A percentile compares a stretch with the other conserved stretches of the same genome.
Evolutionary conservation across 2,113 vertebrate genomes (phyloP).

Genomic region (Oreochromis spilurus): DNA sequence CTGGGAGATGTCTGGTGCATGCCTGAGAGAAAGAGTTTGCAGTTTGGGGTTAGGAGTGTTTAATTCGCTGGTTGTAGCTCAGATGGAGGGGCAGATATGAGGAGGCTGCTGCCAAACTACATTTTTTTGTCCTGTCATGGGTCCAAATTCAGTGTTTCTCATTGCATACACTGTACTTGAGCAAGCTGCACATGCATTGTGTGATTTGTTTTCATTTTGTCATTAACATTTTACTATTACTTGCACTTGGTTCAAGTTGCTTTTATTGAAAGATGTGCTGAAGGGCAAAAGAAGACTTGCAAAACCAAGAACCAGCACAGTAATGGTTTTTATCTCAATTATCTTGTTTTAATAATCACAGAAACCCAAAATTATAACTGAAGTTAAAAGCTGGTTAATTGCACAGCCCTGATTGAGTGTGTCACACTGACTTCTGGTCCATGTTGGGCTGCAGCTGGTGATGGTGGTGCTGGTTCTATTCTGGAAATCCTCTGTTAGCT

Average conservation of each 20-base stretch:
- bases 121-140: not conserved
- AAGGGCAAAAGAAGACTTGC: not conserved
- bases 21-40: not conserved
- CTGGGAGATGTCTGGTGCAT: not conserved
- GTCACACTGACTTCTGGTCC: not conserved
- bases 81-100: not conserved
- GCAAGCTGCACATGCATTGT: not conserved
- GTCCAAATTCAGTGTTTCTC: not conserved
- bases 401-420: not conserved
- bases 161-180: not conserved
- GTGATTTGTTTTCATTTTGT: not conserved
- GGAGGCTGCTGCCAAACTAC: not conserved
- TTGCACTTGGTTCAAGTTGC: not conserved
- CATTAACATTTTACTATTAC: not conserved
- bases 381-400: not conserved
- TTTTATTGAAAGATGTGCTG: not conserved
- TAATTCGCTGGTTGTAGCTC: not conserved
- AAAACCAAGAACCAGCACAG: not conserved
- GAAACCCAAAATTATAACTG: not conserved
- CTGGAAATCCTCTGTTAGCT: not conserved
- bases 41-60: not conserved
- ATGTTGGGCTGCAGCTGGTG: not conserved
- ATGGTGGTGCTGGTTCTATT: not conserved
- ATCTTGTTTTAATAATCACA: not conserved
- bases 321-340: not conserved